Conservation (phyloP, 2,888 invertebrate species). For the Drosophila longiperda region DNA sequence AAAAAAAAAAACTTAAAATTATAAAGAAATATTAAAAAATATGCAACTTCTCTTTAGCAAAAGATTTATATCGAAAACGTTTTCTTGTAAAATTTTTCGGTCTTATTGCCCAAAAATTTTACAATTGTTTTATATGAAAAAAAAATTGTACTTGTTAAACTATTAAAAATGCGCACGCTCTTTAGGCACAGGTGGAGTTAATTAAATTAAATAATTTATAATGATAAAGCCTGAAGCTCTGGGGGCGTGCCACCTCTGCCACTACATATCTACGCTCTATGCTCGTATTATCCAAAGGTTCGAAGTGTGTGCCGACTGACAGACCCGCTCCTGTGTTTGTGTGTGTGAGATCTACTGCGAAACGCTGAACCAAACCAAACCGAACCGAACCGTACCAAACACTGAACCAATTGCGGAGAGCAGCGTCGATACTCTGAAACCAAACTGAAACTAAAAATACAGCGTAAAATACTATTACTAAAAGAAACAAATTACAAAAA, state of each 20-base stretch:
- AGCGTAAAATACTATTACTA: constrained; percentile 39
- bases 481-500: constrained; percentile 18
- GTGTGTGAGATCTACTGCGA: constrained; percentile 63
- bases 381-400: constrained; percentile 8
- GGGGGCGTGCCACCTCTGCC: constrained; percentile 56
- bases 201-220: background rate
- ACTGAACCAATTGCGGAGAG: constrained; percentile 52
- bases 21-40: background rate
- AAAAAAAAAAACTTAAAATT: constrained; percentile 11
- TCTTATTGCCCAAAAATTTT: background rate
- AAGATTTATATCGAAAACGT: constrained; percentile 9
- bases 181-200: background rate
- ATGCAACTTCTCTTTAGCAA: constrained; percentile 30
- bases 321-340: constrained; percentile 43
- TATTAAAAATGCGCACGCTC: constrained; percentile 5
- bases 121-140: background rate
- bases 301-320: constrained; percentile 73
- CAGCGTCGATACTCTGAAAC: constrained; percentile 33
- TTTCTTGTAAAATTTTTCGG: constrained; percentile 2
- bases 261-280: constrained; percentile 77
- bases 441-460: constrained; percentile 28
- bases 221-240: constrained; percentile 38
- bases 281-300: constrained; percentile 81
- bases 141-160: background rate
- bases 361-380: constrained; percentile 57